Evolutionary conservation across 2,113 vertebrate species (phyloP), one percentile per base, ranked within the genome.

Genomic region (Cheirogaleus medius): DNA sequence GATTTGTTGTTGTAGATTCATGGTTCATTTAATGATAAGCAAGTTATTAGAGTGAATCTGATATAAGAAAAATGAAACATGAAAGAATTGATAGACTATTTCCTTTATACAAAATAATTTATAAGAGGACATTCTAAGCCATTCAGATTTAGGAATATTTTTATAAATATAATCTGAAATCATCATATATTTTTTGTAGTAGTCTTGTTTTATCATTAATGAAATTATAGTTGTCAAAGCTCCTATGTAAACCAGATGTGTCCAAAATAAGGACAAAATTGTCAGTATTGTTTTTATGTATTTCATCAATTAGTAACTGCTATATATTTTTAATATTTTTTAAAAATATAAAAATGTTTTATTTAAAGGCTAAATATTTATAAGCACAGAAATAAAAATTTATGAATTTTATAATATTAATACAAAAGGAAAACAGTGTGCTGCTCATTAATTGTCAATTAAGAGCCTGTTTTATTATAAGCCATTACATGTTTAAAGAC

Each of bases 371-470:
- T 96, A 86, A 66, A 37, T 83, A 74, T 37, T 0, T 25, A 54
- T 54, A 95, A 87, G 76, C 60, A 49, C 63, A 85, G 60, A 86
- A 94, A 89, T 97, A 93, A 96, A 96, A 97, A 91, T 34, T 66
- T 97, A 92, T 64, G 27, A 80, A 60, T 77, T 92, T 87, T 92
- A 92, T 97, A 84, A 82, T 95, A 84, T 95, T 97, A 97, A 74
- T 60, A 58, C 88, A 76, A 77, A 86, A 97, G 76, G 91, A 98
- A 98, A 98, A 96, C 23, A 85, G 47, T 87, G 97, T 96, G 85
- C 63, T 96, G 12, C 80, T 95, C 69, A 96, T 95, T 95, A 98
- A 88, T 92, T 97, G 83, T 60, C 97, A 97, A 87, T 96, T 71
- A 97, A 93, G 91, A 18, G 0, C 52, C 66, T 94, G 58, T 73